Evolutionary conservation across 2,113 vertebrate genomes (phyloP).

Genomic region (Procavia capensis): DNA sequence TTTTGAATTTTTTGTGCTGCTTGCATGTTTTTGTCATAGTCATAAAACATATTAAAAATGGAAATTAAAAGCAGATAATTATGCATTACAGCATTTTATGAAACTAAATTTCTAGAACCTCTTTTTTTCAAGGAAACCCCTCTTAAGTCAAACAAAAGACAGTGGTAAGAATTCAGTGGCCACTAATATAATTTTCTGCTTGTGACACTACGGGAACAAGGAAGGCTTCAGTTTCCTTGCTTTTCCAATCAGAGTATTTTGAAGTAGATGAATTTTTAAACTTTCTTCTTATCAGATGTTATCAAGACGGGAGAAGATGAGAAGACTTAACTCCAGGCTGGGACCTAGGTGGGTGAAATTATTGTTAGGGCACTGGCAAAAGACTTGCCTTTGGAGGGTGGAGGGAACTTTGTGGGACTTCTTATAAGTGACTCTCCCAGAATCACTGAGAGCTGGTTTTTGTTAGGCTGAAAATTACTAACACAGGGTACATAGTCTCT

Average conservation of each 20-base stretch:
- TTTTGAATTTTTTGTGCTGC: neutral
- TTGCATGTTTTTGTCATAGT: slow-evolving; percentile 26
- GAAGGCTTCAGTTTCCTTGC: neutral
- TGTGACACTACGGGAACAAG: neutral
- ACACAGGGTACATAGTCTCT: neutral
- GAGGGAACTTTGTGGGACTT: neutral
- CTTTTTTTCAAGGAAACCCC: neutral
- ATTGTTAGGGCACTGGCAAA: neutral
- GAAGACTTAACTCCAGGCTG: neutral
- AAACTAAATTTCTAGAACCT: slow-evolving; percentile 8
- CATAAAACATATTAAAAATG: neutral
- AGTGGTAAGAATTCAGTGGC: neutral
- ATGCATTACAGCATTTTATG: neutral
- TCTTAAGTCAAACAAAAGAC: neutral
- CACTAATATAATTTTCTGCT: neutral
- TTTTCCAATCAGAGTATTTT: slow-evolving; percentile 22
- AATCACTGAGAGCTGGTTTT: neutral
- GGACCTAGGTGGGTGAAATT: neutral
- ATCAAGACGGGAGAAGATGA: neutral
- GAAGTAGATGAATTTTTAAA: neutral
- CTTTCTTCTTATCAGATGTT: neutral
- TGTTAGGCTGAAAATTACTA: neutral
- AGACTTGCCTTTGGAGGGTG: neutral
- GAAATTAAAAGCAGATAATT: slow-evolving; percentile 8
- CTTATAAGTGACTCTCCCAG: neutral